Base-by-base conservation (phyloP, 2,113 vertebrate genomes). In the Lagopus muta region DNA sequence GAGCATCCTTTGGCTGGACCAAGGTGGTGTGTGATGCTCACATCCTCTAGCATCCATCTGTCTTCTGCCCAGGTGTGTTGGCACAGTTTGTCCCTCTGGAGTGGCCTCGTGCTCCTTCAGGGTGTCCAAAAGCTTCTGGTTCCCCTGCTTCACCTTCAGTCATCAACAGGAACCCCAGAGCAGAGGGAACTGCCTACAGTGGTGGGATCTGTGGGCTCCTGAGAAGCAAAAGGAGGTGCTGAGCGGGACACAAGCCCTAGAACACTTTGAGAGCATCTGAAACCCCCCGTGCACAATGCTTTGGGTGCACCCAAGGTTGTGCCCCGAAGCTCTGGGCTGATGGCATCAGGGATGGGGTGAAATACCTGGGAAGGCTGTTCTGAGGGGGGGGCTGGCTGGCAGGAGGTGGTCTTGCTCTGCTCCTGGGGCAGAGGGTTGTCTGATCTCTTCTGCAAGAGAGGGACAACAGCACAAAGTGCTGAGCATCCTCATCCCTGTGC, bases 351-450 rank as follows among this genome's bases (percentile, higher is more conserved):
- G 6, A 25, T 17, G 36, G 25, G 77, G 36, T 15, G 36, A 16
- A 27, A n/a, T 75, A 75, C 88, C 88, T 76, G 88, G 28, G 30
- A 22, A 2, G 5, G n/a, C 50, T 84, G 81, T 4, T 5, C 12
- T 0, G 13, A 5, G 3, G 28, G 2, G 2, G 76, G 36, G 7
- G 10, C 47, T 0, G 8, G 43, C 40, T 52, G 2, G 0, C 32
- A 15, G n/a, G 88, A 19, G 42, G 25, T 2, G 52, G 32, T 78
- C 54, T 92, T 62, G 0, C 4, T 3, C 8, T 12, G 3, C 0
- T 61, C 50, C 0, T 1, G 11, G 27, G 5, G 3, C 2, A 4
- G 21, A 27, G 45, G 10, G 1, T 14, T 8, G 57, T 45, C 34
- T 1, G 24, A 1, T 2, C 6, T 30, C 30, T 60, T 64, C 93